Evolutionary conservation across 2,113 vertebrate species (phyloP).

Genomic region (Indicator maculatus): DNA sequence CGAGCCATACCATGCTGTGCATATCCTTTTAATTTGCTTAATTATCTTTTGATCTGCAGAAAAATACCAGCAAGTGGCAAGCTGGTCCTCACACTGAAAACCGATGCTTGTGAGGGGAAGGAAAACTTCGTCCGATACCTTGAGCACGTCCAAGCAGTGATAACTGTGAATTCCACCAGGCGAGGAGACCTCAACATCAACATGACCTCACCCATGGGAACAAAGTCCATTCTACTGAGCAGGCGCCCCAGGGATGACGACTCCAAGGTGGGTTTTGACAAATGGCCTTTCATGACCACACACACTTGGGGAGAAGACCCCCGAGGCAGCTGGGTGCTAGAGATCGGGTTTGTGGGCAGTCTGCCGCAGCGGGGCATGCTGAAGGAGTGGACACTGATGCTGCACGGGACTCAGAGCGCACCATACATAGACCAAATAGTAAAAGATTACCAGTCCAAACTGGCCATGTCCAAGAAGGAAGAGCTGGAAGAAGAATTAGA

Average conservation of each 20-base stretch:
- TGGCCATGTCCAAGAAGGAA: conserved; percentile 99
- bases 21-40: background rate
- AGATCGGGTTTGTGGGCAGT: conserved; percentile 88
- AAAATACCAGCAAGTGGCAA: conserved; percentile 89
- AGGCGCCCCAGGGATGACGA: conserved; percentile 93
- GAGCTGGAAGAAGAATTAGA: conserved; percentile 98
- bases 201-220: conserved; percentile 98
- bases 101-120: conserved; percentile 91
- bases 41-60: conserved; percentile 71
- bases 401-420: conserved; percentile 97
- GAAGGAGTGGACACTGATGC: conserved; percentile 98
- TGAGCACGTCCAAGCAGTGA: conserved; percentile 94
- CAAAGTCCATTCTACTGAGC: conserved; percentile 96
- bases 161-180: conserved; percentile 92
- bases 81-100: conserved; percentile 86
- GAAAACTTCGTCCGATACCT: conserved; percentile 98
- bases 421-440: conserved; percentile 99
- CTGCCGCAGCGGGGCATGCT: conserved; percentile 88
- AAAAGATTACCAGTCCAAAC: conserved; percentile 97
- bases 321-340: conserved; percentile 92
- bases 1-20: fast-evolving
- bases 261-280: conserved; percentile 97
- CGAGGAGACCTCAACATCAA: conserved; percentile 96
- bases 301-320: conserved; percentile 99
- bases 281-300: conserved; percentile 99